Evolutionary conservation across 1,140 invertebrate species (phyloP).

Genomic region (Zaprionus inermis): DNA sequence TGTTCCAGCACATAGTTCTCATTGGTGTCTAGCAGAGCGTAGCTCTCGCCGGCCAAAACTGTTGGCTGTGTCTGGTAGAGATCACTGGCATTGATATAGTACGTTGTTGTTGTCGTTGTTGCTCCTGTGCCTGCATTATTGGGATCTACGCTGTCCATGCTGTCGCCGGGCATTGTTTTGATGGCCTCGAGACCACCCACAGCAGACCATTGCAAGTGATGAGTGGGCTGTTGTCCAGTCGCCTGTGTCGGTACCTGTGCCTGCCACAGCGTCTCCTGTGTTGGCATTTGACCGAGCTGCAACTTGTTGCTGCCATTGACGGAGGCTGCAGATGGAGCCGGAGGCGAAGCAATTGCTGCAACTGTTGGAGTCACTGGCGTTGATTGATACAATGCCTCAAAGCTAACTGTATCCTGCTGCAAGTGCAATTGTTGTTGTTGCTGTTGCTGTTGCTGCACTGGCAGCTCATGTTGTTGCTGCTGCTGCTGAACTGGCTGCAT

Average conservation of each 20-base stretch:
- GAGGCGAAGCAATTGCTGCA: neutral
- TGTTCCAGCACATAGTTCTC: slow-evolving; percentile 69
- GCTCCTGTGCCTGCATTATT: slow-evolving; percentile 8
- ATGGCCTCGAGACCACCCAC: slow-evolving; percentile 68
- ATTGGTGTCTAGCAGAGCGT: slow-evolving; percentile 60
- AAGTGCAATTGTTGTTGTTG: slow-evolving; percentile 43
- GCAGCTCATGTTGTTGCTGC: neutral
- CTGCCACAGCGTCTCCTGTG: slow-evolving; percentile 35
- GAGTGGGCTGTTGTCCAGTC: slow-evolving; percentile 16
- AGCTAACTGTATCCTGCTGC: slow-evolving; percentile 22
- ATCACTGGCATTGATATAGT: slow-evolving; percentile 74
- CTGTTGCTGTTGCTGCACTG: slow-evolving; percentile 29
- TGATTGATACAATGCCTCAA: slow-evolving; percentile 21
- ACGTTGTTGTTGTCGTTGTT: slow-evolving; percentile 61
- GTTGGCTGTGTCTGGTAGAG: slow-evolving; percentile 59
- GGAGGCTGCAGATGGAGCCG: neutral
- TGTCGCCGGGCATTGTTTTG: slow-evolving; percentile 39
- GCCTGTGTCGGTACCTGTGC: neutral
- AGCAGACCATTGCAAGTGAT: slow-evolving; percentile 66
- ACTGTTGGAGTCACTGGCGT: neutral
- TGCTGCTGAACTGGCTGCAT: slow-evolving; percentile 54
- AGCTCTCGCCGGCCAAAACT: slow-evolving; percentile 31
- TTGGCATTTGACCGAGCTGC: slow-evolving; percentile 32
- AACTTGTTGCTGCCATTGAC: slow-evolving; percentile 20
- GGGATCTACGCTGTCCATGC: slow-evolving; percentile 28